A percentile compares a stretch with the other conserved stretches of the same genome.
These are phyloP conservation scores for Apodemus agrarius DNA, from an alignment of 2,797 vertebrate genomes.

Conservation along the genomic window DNA sequence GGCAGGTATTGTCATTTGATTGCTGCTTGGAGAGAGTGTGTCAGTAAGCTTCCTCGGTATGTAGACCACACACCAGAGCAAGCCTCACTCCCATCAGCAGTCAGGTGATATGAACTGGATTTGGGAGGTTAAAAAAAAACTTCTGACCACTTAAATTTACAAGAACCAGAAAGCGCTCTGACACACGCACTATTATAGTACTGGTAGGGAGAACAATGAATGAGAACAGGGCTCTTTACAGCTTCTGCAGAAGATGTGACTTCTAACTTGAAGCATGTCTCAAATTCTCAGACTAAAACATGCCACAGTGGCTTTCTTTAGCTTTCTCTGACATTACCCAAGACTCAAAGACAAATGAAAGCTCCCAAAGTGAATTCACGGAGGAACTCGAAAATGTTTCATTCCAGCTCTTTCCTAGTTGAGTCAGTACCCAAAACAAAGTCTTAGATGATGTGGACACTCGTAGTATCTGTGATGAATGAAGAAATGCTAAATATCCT, in stretches of 20 bases:
- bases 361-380: neutral
- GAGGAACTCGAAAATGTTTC: neutral
- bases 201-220: neutral
- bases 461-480: neutral
- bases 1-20: neutral
- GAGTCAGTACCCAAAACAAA: neutral
- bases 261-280: neutral
- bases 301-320: neutral
- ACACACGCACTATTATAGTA: neutral
- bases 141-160: neutral
- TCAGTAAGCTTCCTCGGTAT: neutral
- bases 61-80: neutral
- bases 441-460: neutral
- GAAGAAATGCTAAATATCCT: neutral
- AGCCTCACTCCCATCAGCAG: neutral
- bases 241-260: too few species aligned
- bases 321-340: neutral
- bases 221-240: neutral
- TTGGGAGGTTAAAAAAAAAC: neutral
- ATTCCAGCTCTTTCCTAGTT: neutral
- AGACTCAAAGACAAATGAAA: neutral
- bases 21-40: neutral
- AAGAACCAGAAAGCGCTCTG: neutral
- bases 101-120: neutral
- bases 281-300: neutral